These are phyloP conservation scores for Patagioenas fasciata DNA, from an alignment of 2,113 vertebrate genomes.

Conservation along the genomic window DNA sequence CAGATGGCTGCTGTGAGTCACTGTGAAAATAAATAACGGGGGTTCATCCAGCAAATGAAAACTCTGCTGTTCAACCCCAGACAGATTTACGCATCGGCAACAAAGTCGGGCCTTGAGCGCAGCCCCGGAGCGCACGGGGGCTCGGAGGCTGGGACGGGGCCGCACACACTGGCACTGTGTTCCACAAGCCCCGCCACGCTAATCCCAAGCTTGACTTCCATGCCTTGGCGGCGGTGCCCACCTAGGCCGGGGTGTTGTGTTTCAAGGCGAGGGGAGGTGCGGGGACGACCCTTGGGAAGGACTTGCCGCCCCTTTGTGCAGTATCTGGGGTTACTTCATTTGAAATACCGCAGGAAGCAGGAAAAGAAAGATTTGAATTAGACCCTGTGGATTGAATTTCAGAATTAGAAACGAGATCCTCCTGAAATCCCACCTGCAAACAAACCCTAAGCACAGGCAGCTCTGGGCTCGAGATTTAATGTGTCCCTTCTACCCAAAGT, in stretches of 20 bases:
- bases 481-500: not conserved
- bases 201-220: not conserved
- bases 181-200: rapidly evolving
- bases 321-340: not conserved
- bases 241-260: not conserved
- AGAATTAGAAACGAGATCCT: not conserved
- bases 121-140: too few relatives aligned
- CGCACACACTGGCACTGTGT: rapidly evolving
- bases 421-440: constrained; percentile 29
- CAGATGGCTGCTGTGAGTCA: not conserved
- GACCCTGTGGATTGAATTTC: not conserved
- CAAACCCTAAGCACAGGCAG: not conserved
- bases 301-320: not conserved
- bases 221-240: not conserved
- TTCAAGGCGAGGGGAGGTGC: not conserved
- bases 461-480: not conserved
- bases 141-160: too few relatives aligned
- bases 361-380: not conserved
- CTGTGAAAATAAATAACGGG: not conserved
- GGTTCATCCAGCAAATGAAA: not conserved
- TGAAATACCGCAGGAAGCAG: not conserved
- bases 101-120: not conserved
- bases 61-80: not conserved
- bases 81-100: not conserved
- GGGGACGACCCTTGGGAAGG: not conserved